phyloP scores from a whole-genome alignment of 2,113 vertebrate species.

The Vidua chalybeata region DNA sequence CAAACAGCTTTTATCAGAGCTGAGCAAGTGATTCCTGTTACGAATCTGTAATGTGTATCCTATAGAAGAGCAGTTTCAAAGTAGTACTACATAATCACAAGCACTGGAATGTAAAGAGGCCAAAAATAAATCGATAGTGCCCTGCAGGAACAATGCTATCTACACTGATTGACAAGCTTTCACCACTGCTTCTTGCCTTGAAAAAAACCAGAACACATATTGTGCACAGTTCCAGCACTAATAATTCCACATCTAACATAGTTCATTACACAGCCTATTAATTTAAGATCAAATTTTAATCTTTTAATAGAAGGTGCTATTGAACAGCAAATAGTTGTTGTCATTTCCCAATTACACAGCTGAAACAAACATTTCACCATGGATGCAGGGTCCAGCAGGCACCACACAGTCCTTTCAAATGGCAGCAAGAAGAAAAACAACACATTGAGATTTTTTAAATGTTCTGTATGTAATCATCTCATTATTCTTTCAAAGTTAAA shows the following conservation, averaged over 20 bases:
- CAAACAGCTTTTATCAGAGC: background rate
- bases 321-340: background rate
- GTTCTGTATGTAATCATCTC: background rate
- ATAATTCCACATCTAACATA: background rate
- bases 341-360: background rate
- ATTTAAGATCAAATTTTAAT: background rate
- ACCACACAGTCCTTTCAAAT: background rate
- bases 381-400: background rate
- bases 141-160: slow-evolving; percentile 43
- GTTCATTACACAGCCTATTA: background rate
- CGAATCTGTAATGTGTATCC: background rate
- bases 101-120: slow-evolving; percentile 58
- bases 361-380: background rate
- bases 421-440: background rate
- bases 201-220: background rate
- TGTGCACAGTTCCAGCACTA: background rate
- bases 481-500: background rate
- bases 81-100: slow-evolving; percentile 24
- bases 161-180: slow-evolving; percentile 42
- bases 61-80: slow-evolving; percentile 19
- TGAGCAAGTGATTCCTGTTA: background rate
- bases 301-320: background rate
- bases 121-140: slow-evolving; percentile 53
- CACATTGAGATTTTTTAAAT: background rate
- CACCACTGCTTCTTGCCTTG: slow-evolving; percentile 39